Conservation (phyloP, 2,888 invertebrate genomes). For the Himalopsyche kuldschensis region DNA sequence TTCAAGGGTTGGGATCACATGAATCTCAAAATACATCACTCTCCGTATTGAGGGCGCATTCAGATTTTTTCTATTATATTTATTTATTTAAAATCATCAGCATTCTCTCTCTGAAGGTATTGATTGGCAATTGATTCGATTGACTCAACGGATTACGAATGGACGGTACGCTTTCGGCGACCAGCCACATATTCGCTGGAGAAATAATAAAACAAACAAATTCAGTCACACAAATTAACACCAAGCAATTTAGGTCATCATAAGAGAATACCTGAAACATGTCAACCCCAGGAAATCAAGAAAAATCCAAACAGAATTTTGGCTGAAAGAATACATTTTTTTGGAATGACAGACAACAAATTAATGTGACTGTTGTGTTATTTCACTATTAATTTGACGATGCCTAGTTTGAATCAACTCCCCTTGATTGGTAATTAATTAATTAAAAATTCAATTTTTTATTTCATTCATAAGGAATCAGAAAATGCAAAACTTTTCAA, state of each 20-base stretch:
- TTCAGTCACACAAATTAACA: neutral
- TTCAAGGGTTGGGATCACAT: neutral
- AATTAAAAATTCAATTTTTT: no score
- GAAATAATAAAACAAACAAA: slow-evolving; percentile 36
- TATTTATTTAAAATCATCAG: neutral
- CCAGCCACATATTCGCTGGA: slow-evolving; percentile 31
- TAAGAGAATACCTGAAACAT: neutral
- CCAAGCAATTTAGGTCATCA: slow-evolving; percentile 2
- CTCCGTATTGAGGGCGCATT: neutral
- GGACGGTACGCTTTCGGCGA: slow-evolving; percentile 11
- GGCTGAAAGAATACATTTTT: neutral
- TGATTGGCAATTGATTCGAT: neutral
- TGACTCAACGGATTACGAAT: neutral
- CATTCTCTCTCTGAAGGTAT: neutral
- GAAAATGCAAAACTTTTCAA: no score
- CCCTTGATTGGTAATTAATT: no score
- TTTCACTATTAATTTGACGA: no score
- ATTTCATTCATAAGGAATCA: no score
- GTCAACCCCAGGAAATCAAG: neutral
- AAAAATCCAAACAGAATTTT: neutral
- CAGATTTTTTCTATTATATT: neutral
- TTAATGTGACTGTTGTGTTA: no score
- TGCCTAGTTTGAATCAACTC: no score
- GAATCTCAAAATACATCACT: neutral
- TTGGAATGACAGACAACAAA: no score